Base-by-base conservation (phyloP, 2,797 vertebrate genomes). In the Spinus pinus region DNA sequence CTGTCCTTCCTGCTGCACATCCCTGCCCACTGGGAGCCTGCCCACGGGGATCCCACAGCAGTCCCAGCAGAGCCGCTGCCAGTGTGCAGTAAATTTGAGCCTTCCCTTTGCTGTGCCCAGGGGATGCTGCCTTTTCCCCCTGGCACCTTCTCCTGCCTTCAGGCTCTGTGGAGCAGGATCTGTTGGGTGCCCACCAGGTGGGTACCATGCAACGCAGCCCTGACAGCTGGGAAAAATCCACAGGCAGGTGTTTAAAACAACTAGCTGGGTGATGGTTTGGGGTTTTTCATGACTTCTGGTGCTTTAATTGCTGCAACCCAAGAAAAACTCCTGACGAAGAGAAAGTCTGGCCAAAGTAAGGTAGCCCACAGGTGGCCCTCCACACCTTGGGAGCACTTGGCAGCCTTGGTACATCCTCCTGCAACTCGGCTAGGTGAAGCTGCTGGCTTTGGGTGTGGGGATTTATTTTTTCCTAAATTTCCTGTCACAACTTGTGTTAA, bases 21-120 rank as follows among this genome's bases (percentile, higher is more conserved):
- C 94, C 94, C 95, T 89, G 89, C 95, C 95, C 91, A 89, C 30
- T 50, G 91, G 92, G 81, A 93, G 88, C 90, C 84, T 91, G 94
- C 93, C 91, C 91, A 93, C 65, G 49, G 94, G 95, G 94, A 95
- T 96, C 95, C 91, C 94, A 96, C 94, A 95, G 90, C 91, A 74
- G 86, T 80, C 65, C 77, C 10, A 53, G 72, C 4, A 0, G 15
- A 72, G 93, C 83, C 0, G 4, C 67, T 7, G 18, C 86, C 80
- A 67, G 78, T 1, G 4, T 33, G 44, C 18, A 23, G 35, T 37
- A 42, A 31, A 5, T 50, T 39, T 4, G 8, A 41, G 82, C 82
- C 69, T 73, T 73, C 14, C 24, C 64, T 58, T 17, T 1, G 8
- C 67, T 4, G 14, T 39, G 75, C 94, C 79, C 4, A 28, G 54